Evolutionary conservation across 2,888 invertebrate genomes (phyloP).

Genomic region (Polyommatus icarus): DNA sequence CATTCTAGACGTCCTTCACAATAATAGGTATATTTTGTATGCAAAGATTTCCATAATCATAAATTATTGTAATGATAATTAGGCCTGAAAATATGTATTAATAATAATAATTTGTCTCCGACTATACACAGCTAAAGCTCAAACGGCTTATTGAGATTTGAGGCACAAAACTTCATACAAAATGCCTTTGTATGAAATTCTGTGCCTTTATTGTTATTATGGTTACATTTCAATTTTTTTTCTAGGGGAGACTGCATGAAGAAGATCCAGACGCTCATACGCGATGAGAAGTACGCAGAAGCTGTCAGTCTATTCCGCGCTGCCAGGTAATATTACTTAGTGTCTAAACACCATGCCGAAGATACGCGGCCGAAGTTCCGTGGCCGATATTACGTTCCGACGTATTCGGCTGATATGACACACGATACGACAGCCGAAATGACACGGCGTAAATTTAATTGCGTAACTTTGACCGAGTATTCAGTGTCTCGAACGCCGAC

Average conservation of each 20-base stretch:
- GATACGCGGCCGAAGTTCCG: too few relatives aligned
- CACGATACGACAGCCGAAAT: too few relatives aligned
- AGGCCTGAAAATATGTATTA: background rate
- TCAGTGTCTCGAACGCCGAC: too few relatives aligned
- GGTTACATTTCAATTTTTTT: constrained; percentile 26
- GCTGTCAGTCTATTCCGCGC: constrained; percentile 91
- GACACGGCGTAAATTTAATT: too few relatives aligned
- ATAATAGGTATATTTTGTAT: background rate
- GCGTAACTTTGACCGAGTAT: too few relatives aligned
- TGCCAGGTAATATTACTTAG: constrained; percentile 75
- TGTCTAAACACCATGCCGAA: too few relatives aligned
- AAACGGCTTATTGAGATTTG: background rate
- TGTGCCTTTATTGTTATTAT: background rate
- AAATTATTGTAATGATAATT: background rate
- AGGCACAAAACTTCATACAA: background rate
- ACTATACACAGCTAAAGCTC: too few relatives aligned
- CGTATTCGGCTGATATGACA: too few relatives aligned
- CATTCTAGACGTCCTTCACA: background rate
- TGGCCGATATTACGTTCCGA: too few relatives aligned
- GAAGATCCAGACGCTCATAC: constrained; percentile 88
- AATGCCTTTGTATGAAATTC: background rate
- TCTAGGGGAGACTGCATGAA: constrained; percentile 92
- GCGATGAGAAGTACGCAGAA: constrained; percentile 85
- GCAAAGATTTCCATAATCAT: background rate
- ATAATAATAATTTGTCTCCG: too few relatives aligned